These are phyloP conservation scores for Rhysida immarginata DNA, from an alignment of 1,140 invertebrate species.

Conservation along the genomic window DNA sequence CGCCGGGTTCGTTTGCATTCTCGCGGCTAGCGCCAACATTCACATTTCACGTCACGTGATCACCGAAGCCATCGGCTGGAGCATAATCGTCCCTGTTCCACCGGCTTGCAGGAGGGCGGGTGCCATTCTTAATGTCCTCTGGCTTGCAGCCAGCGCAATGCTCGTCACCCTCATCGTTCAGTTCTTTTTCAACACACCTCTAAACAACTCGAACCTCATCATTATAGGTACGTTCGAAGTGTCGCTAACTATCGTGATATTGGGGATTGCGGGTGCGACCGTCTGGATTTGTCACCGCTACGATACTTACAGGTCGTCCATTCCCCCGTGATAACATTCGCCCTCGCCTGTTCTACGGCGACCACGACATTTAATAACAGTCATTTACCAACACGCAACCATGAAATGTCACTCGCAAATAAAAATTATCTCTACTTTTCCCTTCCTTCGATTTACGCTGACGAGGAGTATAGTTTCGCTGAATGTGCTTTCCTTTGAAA, in stretches of 20 bases:
- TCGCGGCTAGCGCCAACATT: conserved; percentile 3
- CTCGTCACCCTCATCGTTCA: background rate
- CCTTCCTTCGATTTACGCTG: too few relatives aligned
- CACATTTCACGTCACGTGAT: background rate
- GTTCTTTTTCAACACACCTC: background rate
- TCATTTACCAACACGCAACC: too few relatives aligned
- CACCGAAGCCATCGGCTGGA: background rate
- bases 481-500: too few relatives aligned
- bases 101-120: background rate
- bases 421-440: too few relatives aligned
- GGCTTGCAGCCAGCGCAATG: background rate
- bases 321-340: too few relatives aligned
- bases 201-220: background rate
- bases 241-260: background rate
- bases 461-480: too few relatives aligned
- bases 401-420: too few relatives aligned
- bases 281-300: background rate
- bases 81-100: background rate
- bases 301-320: background rate
- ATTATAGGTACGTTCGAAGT: background rate
- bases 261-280: background rate
- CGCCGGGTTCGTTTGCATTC: background rate
- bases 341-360: too few relatives aligned
- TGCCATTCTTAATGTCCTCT: background rate
- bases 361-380: too few relatives aligned